Evolutionary conservation across 1,140 invertebrate genomes (phyloP).

Genomic region (Antheraea mylitta): DNA sequence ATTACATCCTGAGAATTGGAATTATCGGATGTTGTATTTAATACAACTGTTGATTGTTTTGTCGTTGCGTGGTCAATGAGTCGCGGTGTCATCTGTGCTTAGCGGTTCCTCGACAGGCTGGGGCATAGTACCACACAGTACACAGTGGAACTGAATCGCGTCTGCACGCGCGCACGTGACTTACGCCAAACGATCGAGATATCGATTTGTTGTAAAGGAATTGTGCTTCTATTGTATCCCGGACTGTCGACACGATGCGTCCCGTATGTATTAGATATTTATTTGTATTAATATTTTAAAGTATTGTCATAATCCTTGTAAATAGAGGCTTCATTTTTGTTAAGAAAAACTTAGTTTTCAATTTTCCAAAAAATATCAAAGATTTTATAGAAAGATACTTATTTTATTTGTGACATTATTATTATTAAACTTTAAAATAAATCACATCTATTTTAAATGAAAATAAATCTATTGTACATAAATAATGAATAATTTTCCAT

Average conservation of each 20-base stretch:
- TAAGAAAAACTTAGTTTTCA: too few species aligned
- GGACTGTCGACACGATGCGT: slow-evolving; percentile 47
- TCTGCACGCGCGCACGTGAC: slow-evolving; percentile 21
- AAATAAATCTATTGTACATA: too few species aligned
- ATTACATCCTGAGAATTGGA: slow-evolving; percentile 14
- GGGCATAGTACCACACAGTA: slow-evolving; percentile 22
- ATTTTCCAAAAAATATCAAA: too few species aligned
- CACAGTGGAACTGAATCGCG: slow-evolving; percentile 16
- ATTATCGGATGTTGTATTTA: slow-evolving; percentile 23
- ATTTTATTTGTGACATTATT: too few species aligned
- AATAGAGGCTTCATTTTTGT: background rate
- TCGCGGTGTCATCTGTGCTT: background rate
- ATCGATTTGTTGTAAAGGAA: slow-evolving; percentile 18
- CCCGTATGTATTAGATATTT: slow-evolving; percentile 49
- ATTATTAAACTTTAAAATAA: too few species aligned
- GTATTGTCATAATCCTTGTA: background rate
- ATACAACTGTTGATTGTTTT: slow-evolving; percentile 23
- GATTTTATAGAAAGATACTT: too few species aligned
- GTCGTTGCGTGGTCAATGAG: slow-evolving; percentile 3
- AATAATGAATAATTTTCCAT: background rate
- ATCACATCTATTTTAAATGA: too few species aligned
- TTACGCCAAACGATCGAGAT: background rate
- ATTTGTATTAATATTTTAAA: background rate
- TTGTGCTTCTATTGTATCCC: slow-evolving; percentile 23
- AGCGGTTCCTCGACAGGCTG: slow-evolving; percentile 3